phyloP scores from a whole-genome alignment of 2,888 invertebrate species.

The Eledona agricola region DNA sequence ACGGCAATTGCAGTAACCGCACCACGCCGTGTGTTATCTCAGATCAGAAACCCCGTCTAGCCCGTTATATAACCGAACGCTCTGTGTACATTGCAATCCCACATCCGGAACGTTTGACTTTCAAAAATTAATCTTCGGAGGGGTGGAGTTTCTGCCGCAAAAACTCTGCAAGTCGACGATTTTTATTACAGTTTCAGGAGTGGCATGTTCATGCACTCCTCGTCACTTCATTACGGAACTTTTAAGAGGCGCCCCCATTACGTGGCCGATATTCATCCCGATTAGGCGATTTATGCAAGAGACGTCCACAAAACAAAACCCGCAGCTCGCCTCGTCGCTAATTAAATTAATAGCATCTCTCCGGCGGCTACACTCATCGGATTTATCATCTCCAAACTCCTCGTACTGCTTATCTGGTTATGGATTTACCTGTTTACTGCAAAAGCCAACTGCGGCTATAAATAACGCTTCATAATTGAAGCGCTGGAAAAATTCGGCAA shows the following conservation, averaged over 20 bases:
- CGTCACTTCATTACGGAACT: conserved; percentile 6
- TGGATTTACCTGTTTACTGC: too few species aligned
- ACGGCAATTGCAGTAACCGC: conserved; percentile 43
- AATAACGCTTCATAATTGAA: too few species aligned
- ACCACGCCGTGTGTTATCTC: conserved; percentile 45
- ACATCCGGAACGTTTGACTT: conserved; percentile 29
- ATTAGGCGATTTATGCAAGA: conserved; percentile 23
- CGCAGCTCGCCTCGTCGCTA: conserved; percentile 3
- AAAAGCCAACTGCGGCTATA: too few species aligned
- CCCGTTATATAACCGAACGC: conserved; percentile 29
- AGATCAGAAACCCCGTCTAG: conserved; percentile 37
- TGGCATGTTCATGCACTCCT: conserved; percentile 4
- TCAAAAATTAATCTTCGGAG: too few species aligned
- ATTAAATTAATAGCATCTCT: conserved; percentile 17
- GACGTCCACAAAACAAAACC: conserved; percentile 9
- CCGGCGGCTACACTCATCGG: neutral
- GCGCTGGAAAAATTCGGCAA: conserved; percentile 13
- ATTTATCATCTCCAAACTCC: too few species aligned
- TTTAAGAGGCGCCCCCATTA: conserved; percentile 4
- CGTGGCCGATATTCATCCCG: conserved; percentile 1
- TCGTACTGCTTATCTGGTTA: too few species aligned
- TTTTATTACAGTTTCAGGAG: conserved; percentile 7
- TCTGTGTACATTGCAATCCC: conserved; percentile 32
- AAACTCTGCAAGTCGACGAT: conserved; percentile 1
- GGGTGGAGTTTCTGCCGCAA: too few species aligned